Evolutionary conservation across 1,140 invertebrate species (phyloP).

Genomic region (Bemisia tabaci): DNA sequence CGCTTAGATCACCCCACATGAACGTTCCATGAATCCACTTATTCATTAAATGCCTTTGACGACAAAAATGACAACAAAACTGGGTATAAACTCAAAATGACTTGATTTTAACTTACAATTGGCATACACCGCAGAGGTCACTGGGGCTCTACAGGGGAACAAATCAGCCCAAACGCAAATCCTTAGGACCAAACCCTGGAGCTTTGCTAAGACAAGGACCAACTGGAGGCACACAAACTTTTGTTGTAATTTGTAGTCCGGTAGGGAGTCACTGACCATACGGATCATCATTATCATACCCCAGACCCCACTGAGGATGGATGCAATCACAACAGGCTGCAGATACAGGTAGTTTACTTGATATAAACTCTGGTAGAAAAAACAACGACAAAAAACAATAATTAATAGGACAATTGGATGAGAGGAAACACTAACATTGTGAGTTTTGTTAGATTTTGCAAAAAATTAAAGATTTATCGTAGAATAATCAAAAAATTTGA

Average conservation of each 20-base stretch:
- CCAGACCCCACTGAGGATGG: slow-evolving; percentile 46
- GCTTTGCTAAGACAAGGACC: slow-evolving; percentile 26
- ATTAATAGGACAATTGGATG: not conserved
- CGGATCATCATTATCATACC: slow-evolving; percentile 42
- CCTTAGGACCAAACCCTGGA: slow-evolving; percentile 24
- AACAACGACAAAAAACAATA: slow-evolving; percentile 3
- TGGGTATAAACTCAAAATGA: no score
- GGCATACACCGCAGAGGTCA: slow-evolving; percentile 34
- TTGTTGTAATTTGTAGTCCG: slow-evolving; percentile 25
- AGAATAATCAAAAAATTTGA: no score
- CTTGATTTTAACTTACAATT: slow-evolving; percentile 34
- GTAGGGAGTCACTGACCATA: slow-evolving; percentile 32
- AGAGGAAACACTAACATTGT: no score
- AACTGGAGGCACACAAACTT: slow-evolving; percentile 28
- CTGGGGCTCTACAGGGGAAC: slow-evolving; percentile 26
- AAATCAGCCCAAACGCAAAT: slow-evolving; percentile 17
- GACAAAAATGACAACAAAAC: no score
- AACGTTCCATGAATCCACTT: no score
- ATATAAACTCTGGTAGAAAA: slow-evolving; percentile 39
- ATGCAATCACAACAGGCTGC: slow-evolving; percentile 40
- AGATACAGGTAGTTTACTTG: slow-evolving; percentile 41
- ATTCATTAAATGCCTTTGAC: no score
- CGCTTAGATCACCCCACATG: no score
- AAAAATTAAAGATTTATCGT: no score
- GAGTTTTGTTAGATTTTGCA: slow-evolving; percentile 3